Base-by-base conservation (phyloP, 2,797 vertebrate species). In the Mormyrus proboscirostris region DNA sequence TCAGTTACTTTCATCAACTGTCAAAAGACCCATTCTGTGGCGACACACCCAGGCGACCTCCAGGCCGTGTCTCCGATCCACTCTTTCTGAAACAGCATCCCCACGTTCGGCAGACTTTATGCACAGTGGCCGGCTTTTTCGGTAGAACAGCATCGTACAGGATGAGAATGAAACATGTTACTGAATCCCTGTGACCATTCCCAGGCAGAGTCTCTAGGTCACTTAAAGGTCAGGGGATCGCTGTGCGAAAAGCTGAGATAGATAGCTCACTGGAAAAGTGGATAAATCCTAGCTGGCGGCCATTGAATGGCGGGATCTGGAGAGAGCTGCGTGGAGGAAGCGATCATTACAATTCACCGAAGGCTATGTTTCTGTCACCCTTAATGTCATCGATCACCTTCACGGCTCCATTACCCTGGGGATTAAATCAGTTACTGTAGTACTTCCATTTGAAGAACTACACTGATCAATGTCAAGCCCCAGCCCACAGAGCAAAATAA, bases 371-470 rank as follows among this genome's bases (percentile, higher is more conserved):
- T 55, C 50, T 25, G 51, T 87, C 85, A 55, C 50, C 85, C 50
- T 41, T 55, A 5, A 55, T 57, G 16, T 0, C 14, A 55, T 87
- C 50, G 22, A 86, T 55, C 51, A 53, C 47, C 29, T 57, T 57
- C 41, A 51, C 25, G 8, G 50, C 53, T 87, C 51, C 14, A 87
- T 55, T 19, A 57, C 53, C 85, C 50, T 16, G 25, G 82, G 47
- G 82, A 22, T 84, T 44, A 49, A 51, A 84, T 49, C 44, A 41
- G 82, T 49, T 84, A 84, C 82, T 84, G 82, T 49, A 84, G 47
- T 50, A 49, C 41, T 84, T 84, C 82, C 47, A 84, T 84, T 49
- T 84, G 82, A 84, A 84, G 82, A 84, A 84, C 82, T 12, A 22
- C 22, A 84, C 47, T 84, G 44, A 84, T 84, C 82, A 50, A 84